Percentiles rank a stretch among this genome's conserved stretches.
Evolutionary conservation across 2,113 vertebrate genomes (phyloP).

Genomic region (Aspidoscelis tigris): DNA sequence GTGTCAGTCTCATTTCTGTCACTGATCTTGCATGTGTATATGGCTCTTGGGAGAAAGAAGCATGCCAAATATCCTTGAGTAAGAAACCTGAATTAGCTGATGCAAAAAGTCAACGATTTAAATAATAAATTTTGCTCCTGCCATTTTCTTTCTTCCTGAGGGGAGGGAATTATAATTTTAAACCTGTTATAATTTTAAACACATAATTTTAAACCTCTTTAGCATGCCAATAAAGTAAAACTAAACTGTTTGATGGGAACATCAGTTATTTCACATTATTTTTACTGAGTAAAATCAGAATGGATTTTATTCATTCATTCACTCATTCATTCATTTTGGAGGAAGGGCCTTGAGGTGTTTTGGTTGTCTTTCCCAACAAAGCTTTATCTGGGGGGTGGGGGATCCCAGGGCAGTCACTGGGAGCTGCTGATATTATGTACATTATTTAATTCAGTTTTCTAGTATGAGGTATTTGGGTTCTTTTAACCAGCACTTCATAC

Average conservation of each 20-base stretch:
- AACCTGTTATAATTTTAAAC: background rate
- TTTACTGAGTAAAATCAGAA: background rate
- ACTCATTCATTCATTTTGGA: too few species aligned
- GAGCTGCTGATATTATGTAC: background rate
- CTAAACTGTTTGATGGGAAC: rapidly evolving
- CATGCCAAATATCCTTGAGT: background rate
- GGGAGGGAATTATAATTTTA: background rate
- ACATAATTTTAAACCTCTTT: background rate
- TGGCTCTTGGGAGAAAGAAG: background rate
- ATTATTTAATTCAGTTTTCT: background rate
- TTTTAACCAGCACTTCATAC: too few species aligned
- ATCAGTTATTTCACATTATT: background rate
- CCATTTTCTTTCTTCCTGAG: background rate
- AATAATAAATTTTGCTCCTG: background rate
- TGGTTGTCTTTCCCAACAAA: background rate
- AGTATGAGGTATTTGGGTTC: too few species aligned
- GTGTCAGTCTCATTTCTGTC: slow-evolving; percentile 15
- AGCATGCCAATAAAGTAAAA: background rate
- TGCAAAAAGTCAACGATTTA: background rate
- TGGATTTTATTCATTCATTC: too few species aligned
- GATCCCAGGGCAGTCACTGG: background rate
- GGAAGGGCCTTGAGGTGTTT: background rate
- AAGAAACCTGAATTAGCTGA: background rate
- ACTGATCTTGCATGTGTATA: background rate
- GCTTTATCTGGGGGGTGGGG: too few species aligned